Conservation (phyloP, 2,888 invertebrate genomes). For the Uropetala carovei region DNA sequence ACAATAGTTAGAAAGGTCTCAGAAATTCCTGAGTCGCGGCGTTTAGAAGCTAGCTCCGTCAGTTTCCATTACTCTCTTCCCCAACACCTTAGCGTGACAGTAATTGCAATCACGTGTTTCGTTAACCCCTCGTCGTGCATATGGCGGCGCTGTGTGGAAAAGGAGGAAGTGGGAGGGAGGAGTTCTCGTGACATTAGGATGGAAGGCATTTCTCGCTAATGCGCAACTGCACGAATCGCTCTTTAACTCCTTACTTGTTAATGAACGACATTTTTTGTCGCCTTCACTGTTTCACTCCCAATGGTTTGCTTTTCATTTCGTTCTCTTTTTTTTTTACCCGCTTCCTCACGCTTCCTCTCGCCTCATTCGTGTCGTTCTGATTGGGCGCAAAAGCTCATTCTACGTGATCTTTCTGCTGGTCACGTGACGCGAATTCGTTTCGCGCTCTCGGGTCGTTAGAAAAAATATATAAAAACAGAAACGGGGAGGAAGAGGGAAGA, state of each 20-base stretch:
- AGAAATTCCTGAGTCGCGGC: neutral
- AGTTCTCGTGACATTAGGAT: conserved; percentile 41
- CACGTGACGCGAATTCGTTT: conserved; percentile 45
- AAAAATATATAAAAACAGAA: conserved; percentile 6
- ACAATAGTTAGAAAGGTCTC: neutral
- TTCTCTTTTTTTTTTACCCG: neutral
- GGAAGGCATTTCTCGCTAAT: conserved; percentile 39
- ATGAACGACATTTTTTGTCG: conserved; percentile 24
- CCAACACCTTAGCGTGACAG: conserved; percentile 50
- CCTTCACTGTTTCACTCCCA: neutral
- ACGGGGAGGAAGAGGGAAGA: neutral
- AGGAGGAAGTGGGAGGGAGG: neutral
- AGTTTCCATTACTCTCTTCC: neutral
- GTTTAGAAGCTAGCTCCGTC: neutral
- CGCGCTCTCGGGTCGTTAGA: conserved; percentile 58
- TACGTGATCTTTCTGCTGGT: conserved; percentile 44
- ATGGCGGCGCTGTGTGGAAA: neutral
- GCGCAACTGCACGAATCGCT: conserved; percentile 50
- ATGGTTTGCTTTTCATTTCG: neutral
- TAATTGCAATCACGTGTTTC: conserved; percentile 62
- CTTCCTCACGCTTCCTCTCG: neutral
- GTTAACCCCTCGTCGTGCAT: conserved; percentile 61
- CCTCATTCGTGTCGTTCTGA: neutral
- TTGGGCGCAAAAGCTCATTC: neutral
- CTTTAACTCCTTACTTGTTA: conserved; percentile 61